Evolutionary conservation across 2,888 invertebrate species (phyloP), one percentile per base, ranked within the genome.

Genomic region (Caenorhabditis sp.): DNA sequence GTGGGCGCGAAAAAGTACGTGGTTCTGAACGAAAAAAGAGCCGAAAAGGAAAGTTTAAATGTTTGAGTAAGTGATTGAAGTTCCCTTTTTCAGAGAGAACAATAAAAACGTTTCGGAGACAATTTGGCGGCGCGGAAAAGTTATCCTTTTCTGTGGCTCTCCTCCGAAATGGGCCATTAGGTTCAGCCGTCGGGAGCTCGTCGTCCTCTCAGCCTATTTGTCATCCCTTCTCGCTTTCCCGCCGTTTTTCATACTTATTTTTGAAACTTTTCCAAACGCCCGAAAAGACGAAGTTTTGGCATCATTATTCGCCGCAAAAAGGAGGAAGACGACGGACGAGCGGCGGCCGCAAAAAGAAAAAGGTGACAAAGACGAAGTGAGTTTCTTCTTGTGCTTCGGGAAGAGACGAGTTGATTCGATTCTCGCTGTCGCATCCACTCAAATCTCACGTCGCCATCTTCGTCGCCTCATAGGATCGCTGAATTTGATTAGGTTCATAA

Each of bases 341-440:
- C 37, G 3, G 15, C 5, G 11, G 43, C 5, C 30, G 5, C 43
- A 15, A 20, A 2, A 11, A 15, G 13, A 62, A 53, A 35, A 68
- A 59, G 68, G 58, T 59, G 68, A 66, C 58, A 50, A 58, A 55
- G 55, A 66, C 50, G 53, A 63, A 22, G 55, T 45, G 65, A 65
- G 50, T 50, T 27, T 37, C 37, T 41, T 48, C 48, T 26, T 13
- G 9, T 20, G 22, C 35, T 32, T 20, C 45, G 13, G n/a, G 41
- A 39, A 58, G 48, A 45, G 52, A 15, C 20, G 13, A n/a, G 41
- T 52, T 68, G 58, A 68, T 68, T 68, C 41, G 59, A 68, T 68
- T 68, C 58, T 35, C 52, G 58, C 68, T 58, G 58, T 66, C 66
- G 45, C 68, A 59, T 68, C 59, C 68, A 68, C 68, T 59, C 52